Percentiles rank a stretch among this genome's conserved stretches.
Conservation (phyloP, 2,797 vertebrate genomes). For the Nasua narica region DNA sequence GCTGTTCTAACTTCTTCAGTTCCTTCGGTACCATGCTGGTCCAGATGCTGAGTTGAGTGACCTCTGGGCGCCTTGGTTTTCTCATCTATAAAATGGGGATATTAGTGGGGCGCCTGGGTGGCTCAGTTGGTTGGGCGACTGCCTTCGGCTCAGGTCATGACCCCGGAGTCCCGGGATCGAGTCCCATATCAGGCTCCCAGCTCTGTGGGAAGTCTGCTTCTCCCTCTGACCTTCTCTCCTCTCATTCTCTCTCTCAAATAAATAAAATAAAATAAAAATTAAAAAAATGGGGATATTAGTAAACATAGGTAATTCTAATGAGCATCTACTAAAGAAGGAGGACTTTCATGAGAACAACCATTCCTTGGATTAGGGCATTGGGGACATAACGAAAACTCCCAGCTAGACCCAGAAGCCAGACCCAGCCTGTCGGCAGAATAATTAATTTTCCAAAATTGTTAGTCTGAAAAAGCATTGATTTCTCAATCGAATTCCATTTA, state of each 20-base stretch:
- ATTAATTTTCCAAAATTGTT: conserved; percentile 38
- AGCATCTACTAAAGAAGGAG: not conserved
- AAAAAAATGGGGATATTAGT: not conserved
- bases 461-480: conserved; percentile 48
- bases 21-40: not conserved
- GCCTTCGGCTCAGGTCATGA: too few species aligned
- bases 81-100: not conserved
- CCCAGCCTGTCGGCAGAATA: not conserved
- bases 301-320: not conserved
- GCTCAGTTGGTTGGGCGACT: too few species aligned
- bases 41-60: not conserved
- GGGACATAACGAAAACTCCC: not conserved
- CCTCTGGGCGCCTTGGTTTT: not conserved
- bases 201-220: too few species aligned
- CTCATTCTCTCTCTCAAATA: too few species aligned
- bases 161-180: too few species aligned
- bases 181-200: too few species aligned
- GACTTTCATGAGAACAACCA: not conserved
- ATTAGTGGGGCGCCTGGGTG: too few species aligned
- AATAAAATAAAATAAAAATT: too few species aligned
- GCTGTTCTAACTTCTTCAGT: too few species aligned
- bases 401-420: not conserved
- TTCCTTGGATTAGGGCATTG: not conserved
- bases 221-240: too few species aligned
- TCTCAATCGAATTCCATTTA: conserved; percentile 52